Evolutionary conservation across 2,113 vertebrate species (phyloP).

Genomic region (Ptychochromis oligacanthus): DNA sequence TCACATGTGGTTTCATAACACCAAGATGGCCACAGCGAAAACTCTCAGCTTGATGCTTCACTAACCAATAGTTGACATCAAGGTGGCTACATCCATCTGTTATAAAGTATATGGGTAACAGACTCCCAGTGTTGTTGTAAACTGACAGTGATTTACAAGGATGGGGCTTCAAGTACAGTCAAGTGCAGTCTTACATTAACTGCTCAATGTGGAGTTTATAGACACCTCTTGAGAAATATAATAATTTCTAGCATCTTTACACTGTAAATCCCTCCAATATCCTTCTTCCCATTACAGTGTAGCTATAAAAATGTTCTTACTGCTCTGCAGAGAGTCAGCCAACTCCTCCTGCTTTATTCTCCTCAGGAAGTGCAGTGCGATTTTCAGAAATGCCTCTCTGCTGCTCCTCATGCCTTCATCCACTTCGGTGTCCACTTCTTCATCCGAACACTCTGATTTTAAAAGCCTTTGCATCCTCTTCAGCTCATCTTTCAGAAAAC

Average conservation of each 20-base stretch:
- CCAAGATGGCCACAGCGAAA: too few species aligned
- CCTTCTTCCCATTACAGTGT: neutral
- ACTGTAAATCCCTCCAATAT: neutral
- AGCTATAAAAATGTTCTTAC: conserved; percentile 9
- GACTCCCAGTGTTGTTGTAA: too few species aligned
- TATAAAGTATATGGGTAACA: too few species aligned
- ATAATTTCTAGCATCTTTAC: too few species aligned
- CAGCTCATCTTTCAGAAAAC: conserved; percentile 16
- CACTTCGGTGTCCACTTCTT: neutral
- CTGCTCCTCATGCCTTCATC: neutral
- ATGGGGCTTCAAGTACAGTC: too few species aligned
- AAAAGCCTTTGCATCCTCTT: neutral
- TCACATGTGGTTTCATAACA: neutral
- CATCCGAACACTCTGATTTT: neutral
- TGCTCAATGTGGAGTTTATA: neutral
- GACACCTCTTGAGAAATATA: neutral
- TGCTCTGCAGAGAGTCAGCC: conserved; percentile 25
- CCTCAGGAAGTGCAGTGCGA: neutral
- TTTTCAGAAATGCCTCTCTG: conserved; percentile 21
- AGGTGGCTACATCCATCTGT: too few species aligned
- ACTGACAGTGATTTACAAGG: too few species aligned
- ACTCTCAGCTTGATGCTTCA: too few species aligned
- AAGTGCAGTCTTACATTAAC: neutral
- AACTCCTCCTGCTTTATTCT: neutral
- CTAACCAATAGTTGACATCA: too few species aligned